A percentile compares a stretch with the other conserved stretches of the same genome.
Evolutionary conservation across 2,888 invertebrate species (phyloP).

Genomic region (Agonopterix alstromeriana): DNA sequence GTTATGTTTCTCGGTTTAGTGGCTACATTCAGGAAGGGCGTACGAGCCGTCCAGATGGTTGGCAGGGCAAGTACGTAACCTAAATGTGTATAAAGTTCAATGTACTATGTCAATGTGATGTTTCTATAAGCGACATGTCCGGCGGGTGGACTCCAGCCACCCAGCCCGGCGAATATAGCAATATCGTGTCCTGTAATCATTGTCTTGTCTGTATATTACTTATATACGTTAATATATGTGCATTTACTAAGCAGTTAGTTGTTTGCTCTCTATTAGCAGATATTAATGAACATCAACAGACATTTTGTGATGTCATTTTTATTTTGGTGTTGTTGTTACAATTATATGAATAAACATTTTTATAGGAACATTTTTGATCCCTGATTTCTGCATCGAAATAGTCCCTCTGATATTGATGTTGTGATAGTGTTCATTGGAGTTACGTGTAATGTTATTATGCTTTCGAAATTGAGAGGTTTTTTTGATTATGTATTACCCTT

Average conservation of each 20-base stretch:
- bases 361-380: slow-evolving; percentile 63
- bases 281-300: slow-evolving; percentile 54
- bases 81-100: slow-evolving; percentile 49
- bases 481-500: slow-evolving; percentile 43
- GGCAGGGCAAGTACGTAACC: slow-evolving; percentile 98
- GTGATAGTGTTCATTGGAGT: slow-evolving; percentile 58
- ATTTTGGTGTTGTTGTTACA: slow-evolving; percentile 70
- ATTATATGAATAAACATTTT: slow-evolving; percentile 40
- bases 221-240: slow-evolving; percentile 65
- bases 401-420: slow-evolving; percentile 71
- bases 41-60: slow-evolving; percentile 98
- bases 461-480: slow-evolving; percentile 39
- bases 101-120: slow-evolving; percentile 70
- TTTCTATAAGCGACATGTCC: slow-evolving; percentile 37
- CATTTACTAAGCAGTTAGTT: slow-evolving; percentile 72
- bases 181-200: slow-evolving; percentile 67
- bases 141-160: slow-evolving; percentile 27
- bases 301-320: slow-evolving; percentile 65
- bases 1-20: slow-evolving; percentile 83
- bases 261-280: slow-evolving; percentile 71
- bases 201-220: slow-evolving; percentile 53
- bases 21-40: slow-evolving; percentile 99
- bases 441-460: slow-evolving; percentile 52
- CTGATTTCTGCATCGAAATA: slow-evolving; percentile 69
- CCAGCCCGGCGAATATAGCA: slow-evolving; percentile 51